Base-by-base conservation (phyloP, 2,888 invertebrate species). In the Sesia apiformis region DNA sequence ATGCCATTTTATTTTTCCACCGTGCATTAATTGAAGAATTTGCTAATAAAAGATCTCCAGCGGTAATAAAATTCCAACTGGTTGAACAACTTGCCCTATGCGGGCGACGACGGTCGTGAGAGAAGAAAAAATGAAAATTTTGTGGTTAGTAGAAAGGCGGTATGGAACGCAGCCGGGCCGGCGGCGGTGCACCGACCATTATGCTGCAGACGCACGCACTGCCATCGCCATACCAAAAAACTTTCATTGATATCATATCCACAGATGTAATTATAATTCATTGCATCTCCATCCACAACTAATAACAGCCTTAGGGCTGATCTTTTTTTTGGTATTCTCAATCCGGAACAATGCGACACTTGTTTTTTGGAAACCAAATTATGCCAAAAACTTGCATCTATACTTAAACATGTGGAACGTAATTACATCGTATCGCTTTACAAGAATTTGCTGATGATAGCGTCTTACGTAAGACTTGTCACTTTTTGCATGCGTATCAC, bases 391-490 rank as follows among this genome's bases (percentile, higher is more conserved):
- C 23, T 23, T 23, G 23, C 23, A 23, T 23, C 23, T 23, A 23
- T 23, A 23, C 23, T 23, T 23, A 23, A 23, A 23, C 23, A 23
- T 2, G 23, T 23, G 23, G 23, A 43, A 43, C 23, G 38, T 38
- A 38, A 50, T 39, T 50, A 42, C 42, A 51, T 51, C 51, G 53
- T 52, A 42, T 57, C 69, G 69, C 62, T 74, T 78, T 69, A 65
- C 70, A 74, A 67, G 80, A 82, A 84, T 83, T 69, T 63, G 78
- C 76, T 74, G 74, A 74, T 69, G 66, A 64, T 65, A 68, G 65
- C 60, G 62, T 60, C 61, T 78, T 82, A 78, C 78, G 78, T 78
- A 81, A 83, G 62, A 63, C 64, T 64, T 70, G 63, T 66, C 62
- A 68, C 71, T 70, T 70, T 72, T 59, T 67, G 72, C 73, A 82